Evolutionary conservation across 2,113 vertebrate genomes (phyloP).

Genomic region (Tonatia bakeri): DNA sequence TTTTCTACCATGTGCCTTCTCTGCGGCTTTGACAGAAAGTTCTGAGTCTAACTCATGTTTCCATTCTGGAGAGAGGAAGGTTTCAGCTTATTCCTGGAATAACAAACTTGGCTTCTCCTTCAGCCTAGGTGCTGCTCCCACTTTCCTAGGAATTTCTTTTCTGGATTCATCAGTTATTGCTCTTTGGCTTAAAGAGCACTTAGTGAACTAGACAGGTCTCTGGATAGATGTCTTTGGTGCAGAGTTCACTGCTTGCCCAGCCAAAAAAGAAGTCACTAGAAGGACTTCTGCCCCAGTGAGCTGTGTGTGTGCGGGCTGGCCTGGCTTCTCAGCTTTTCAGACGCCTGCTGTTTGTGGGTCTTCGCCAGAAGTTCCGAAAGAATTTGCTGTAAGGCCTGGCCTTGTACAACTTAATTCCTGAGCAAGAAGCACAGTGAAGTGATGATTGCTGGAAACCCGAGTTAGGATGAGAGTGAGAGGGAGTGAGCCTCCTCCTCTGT

Average conservation of each 20-base stretch:
- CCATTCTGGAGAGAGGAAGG: neutral
- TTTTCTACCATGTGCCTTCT: neutral
- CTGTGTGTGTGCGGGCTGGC: neutral
- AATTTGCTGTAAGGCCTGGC: neutral
- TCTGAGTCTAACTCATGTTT: neutral
- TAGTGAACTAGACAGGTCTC: neutral
- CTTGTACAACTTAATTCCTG: neutral
- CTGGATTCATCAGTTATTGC: neutral
- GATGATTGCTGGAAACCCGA: neutral
- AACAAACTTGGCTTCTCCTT: neutral
- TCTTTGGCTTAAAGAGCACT: neutral
- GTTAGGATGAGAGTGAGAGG: neutral
- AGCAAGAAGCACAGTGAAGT: neutral
- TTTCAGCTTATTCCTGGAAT: neutral
- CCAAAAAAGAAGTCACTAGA: neutral
- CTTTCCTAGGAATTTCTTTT: neutral
- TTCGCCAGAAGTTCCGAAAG: neutral
- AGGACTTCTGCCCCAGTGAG: neutral
- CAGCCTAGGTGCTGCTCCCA: neutral
- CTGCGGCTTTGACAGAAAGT: neutral
- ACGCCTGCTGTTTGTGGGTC: neutral
- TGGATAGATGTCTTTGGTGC: neutral
- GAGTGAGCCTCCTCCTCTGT: neutral
- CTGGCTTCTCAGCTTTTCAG: neutral
- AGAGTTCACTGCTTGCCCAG: neutral